Base-by-base conservation (phyloP, 2,888 invertebrate genomes). In the Heliconius charithonia region DNA sequence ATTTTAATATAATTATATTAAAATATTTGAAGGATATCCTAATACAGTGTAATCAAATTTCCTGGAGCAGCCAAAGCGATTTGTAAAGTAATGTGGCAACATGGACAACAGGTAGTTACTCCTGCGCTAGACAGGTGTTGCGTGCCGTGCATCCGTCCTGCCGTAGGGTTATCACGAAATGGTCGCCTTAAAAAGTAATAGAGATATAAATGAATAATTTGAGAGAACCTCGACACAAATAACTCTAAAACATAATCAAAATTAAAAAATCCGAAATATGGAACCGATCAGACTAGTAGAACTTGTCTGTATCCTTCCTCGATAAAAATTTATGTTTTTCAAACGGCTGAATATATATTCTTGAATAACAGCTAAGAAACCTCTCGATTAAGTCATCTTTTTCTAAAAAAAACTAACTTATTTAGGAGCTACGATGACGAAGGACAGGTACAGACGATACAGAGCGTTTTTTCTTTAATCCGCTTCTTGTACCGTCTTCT, bases 81-180 rank as follows among this genome's bases (percentile, higher is more conserved):
- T 67, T 51, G 67, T 59, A 41, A 67, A 76, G 56, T 74, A 70
- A 67, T 77, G 79, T 66, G 70, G 79, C 59, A 80, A 80, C 73
- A 29, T 29, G 45, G 37, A 59, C 62, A 59, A 63, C 78, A 75
- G 78, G 77, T 78, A 75, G 79, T 70, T 65, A 63, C 70, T 78
- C 63, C 78, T 76, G 76, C 76, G 76, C 70, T 66, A 79, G 80
- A 76, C 80, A 80, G 78, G 80, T 79, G 78, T 80, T 79, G 80
- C 78, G 56, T 32, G 69, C 67, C n/a, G 67, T 25, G 73, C 76
- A 76, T 80, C 78, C 80, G 80, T 63, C 73, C 29, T 59, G 41
- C 3, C 3, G n/a, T 69, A 76, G 73, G 78, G 80, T 27, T 79
- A 71, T n/a, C 79, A 29, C 71, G 63, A 73, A 41, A 22, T n/a